A percentile compares a stretch with the other conserved stretches of the same genome.
These are phyloP conservation scores for Xestoiulus laeticollis DNA, from an alignment of 2,888 invertebrate species.

Conservation along the genomic window DNA sequence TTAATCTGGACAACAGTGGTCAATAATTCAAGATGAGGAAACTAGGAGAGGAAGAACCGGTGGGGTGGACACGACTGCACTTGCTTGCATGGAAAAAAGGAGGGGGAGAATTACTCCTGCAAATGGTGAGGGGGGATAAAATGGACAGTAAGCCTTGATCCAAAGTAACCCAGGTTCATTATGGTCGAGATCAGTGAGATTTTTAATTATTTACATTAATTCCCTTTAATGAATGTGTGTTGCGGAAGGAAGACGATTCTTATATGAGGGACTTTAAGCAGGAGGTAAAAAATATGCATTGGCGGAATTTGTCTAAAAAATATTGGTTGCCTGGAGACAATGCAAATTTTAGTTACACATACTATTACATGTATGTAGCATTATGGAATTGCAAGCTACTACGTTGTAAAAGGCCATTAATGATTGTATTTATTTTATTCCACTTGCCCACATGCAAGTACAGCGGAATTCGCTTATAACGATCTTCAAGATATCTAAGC, in stretches of 20 bases:
- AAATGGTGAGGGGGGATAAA: neutral
- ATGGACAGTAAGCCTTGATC: neutral
- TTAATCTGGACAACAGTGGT: slow-evolving; percentile 45
- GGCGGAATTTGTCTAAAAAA: too few relatives aligned
- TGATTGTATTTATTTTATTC: too few relatives aligned
- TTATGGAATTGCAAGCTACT: too few relatives aligned
- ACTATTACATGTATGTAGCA: too few relatives aligned
- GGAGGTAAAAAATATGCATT: too few relatives aligned
- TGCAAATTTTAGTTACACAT: too few relatives aligned
- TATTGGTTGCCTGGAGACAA: too few relatives aligned
- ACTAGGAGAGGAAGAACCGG: neutral
- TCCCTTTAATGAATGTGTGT: neutral
- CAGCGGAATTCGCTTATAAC: too few relatives aligned
- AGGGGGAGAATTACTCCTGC: neutral
- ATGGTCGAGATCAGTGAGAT: neutral
- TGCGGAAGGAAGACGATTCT: neutral
- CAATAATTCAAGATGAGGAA: slow-evolving; percentile 38
- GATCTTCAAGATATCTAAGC: too few relatives aligned
- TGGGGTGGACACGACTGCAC: neutral
- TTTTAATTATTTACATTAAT: slow-evolving; percentile 2
- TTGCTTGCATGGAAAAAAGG: neutral
- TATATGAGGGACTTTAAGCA: too few relatives aligned
- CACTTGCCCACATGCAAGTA: too few relatives aligned
- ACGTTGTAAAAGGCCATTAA: too few relatives aligned
- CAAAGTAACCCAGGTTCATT: neutral